A percentile compares a stretch with the other conserved stretches of the same genome.
Conservation (phyloP, 2,113 vertebrate species). For the Zosterops pallidus region DNA sequence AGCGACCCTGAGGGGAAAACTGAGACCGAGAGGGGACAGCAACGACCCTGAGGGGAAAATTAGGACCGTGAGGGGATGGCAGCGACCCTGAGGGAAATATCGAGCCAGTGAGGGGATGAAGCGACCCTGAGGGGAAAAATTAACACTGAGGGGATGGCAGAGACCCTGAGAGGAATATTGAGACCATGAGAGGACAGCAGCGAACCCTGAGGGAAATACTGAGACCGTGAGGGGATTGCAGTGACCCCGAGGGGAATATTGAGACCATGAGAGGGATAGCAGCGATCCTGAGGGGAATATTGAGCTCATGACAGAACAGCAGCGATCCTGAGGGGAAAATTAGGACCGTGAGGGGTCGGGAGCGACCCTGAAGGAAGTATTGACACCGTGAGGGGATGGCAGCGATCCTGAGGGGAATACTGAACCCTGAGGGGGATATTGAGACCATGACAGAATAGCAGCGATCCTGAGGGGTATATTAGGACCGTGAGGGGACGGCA, state of each 20-base stretch:
- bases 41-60: not conserved
- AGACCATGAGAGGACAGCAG: too few species aligned
- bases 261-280: fast-evolving
- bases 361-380: not conserved
- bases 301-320: too few species aligned
- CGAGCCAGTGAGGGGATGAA: too few species aligned
- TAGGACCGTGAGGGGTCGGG: not conserved
- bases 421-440: not conserved
- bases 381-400: not conserved
- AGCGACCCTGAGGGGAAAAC: not conserved
- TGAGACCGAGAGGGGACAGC: too few species aligned
- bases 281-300: not conserved
- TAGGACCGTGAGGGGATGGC: fast-evolving
- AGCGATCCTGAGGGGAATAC: too few species aligned
- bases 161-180: not conserved
- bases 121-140: not conserved
- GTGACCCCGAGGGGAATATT: fast-evolving
- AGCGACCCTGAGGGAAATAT: not conserved
- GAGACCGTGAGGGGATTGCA: not conserved
- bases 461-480: not conserved
- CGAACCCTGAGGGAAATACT: not conserved
- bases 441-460: too few species aligned
- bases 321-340: not conserved
- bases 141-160: too few species aligned
- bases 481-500: not conserved